Evolutionary conservation across 2,113 vertebrate genomes (phyloP).

Genomic region (Percopsis transmontana): DNA sequence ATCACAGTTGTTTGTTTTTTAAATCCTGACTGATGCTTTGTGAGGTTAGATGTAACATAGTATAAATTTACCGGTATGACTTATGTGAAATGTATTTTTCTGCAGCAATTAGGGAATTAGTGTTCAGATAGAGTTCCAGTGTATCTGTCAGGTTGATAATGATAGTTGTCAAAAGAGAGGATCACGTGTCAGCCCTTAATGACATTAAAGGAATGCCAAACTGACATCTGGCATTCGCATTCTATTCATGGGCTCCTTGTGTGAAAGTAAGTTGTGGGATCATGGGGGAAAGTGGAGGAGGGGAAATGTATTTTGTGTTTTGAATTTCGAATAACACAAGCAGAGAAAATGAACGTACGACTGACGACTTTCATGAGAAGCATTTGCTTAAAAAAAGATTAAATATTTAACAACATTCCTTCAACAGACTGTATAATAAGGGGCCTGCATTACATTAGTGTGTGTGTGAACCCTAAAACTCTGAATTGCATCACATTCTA

Average conservation of each 20-base stretch:
- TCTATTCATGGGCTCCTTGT: neutral
- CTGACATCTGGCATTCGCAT: neutral
- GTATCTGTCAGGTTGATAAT: neutral
- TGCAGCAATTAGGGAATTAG: neutral
- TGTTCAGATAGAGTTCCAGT: neutral
- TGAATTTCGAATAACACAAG: too few relatives aligned
- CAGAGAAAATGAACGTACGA: too few relatives aligned
- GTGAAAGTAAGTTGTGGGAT: too few relatives aligned
- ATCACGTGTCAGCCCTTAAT: constrained; percentile 1
- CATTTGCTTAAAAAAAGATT: too few relatives aligned
- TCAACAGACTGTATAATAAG: too few relatives aligned
- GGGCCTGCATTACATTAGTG: too few relatives aligned
- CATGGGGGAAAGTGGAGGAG: too few relatives aligned
- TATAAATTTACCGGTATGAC: constrained; percentile 31
- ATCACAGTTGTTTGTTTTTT: constrained; percentile 25
- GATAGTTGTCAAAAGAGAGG: neutral
- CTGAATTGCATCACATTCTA: too few relatives aligned
- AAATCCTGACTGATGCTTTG: constrained; percentile 22
- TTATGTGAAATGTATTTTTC: constrained; percentile 11
- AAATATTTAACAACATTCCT: too few relatives aligned
- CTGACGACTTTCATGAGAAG: too few relatives aligned
- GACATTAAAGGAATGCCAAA: neutral
- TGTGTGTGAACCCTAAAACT: too few relatives aligned
- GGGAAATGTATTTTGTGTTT: too few relatives aligned
- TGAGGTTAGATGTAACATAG: constrained; percentile 10